Percentiles rank a stretch among this genome's conserved stretches.
Conservation (phyloP, 2,888 invertebrate genomes). For the Euclidia mi region DNA sequence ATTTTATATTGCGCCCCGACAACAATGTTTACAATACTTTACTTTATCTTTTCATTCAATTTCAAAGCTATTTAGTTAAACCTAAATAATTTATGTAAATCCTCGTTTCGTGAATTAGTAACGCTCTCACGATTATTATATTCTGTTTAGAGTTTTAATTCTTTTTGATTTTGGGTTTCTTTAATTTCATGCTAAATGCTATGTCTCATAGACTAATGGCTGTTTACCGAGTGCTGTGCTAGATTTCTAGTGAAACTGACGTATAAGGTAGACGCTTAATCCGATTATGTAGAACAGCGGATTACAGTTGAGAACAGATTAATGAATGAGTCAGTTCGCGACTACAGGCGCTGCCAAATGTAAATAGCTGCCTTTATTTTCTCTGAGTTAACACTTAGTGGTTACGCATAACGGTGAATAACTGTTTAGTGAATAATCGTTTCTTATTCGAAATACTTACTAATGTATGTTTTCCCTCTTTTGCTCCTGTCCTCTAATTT, state of each 20-base stretch:
- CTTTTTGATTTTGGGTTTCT: slow-evolving; percentile 9
- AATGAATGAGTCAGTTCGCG: slow-evolving; percentile 3
- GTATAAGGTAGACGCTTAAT: slow-evolving; percentile 11
- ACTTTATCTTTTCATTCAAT: slow-evolving; percentile 11
- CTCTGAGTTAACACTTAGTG: not conserved
- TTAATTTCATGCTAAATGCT: slow-evolving; percentile 15
- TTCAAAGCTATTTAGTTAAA: slow-evolving; percentile 14
- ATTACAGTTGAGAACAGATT: slow-evolving; percentile 6
- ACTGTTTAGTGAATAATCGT: too few relatives aligned
- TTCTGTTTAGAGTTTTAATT: slow-evolving; percentile 13
- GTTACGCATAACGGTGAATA: not conserved
- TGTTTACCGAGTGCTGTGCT: slow-evolving; percentile 1
- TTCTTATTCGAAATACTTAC: too few relatives aligned
- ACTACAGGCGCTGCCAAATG: slow-evolving; percentile 5
- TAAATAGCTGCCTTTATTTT: not conserved
- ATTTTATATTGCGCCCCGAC: slow-evolving; percentile 9
- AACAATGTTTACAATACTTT: slow-evolving; percentile 16
- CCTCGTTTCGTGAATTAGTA: slow-evolving; percentile 15
- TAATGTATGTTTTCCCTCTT: too few relatives aligned
- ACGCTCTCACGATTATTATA: slow-evolving; percentile 33
- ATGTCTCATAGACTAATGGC: not conserved
- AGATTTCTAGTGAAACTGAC: not conserved
- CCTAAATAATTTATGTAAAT: slow-evolving; percentile 29
- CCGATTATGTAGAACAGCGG: slow-evolving; percentile 10
- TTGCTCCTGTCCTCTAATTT: too few relatives aligned